Evolutionary conservation across 2,113 vertebrate species (phyloP), one percentile per base, ranked within the genome.

Genomic region (Chionis minor): DNA sequence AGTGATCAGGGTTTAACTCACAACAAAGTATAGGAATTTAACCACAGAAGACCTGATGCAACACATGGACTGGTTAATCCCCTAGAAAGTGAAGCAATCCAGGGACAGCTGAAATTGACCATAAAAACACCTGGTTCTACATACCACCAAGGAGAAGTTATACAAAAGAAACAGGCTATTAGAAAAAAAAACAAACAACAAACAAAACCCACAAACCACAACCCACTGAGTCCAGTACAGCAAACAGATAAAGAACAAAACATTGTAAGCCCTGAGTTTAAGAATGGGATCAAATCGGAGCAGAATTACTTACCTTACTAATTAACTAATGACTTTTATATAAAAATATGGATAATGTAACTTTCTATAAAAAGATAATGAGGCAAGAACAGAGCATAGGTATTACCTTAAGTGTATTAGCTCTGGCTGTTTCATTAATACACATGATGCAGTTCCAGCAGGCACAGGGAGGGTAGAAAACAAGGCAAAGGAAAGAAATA

Each of bases 331-430:
- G n/a, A n/a, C n/a, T n/a, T n/a, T n/a, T n/a, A 38, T 38, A 38
- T 38, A 38, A 38, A 38, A 38, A 38, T 38, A 38, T 38, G 38
- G 38, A 38, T 38, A 38, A 94, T 94, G 87, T 92, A 97, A 97
- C 97, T 97, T 97, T 97, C 96, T 95, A 94, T 90, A 94, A 96
- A 97, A 97, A 97, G 96, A 97, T 97, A 96, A 96, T 97, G 95
- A 97, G 96, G 84, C 74, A 52, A 96, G 95, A 96, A 88, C 12
- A 79, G 63, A 95, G 95, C 87, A 96, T 93, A 97, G 96, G 95
- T 96, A 96, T 95, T 97, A 96, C 96, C 96, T 97, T 97, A 96
- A 97, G 93, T 95, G 89, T 95, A 96, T 94, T 95, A 91, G 89
- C 89, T 93, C 62, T 95, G 79, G 51, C 20, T 45, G 42, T 66